Conservation (phyloP, 2,113 vertebrate species). For the Cranoglanis bouderius region DNA sequence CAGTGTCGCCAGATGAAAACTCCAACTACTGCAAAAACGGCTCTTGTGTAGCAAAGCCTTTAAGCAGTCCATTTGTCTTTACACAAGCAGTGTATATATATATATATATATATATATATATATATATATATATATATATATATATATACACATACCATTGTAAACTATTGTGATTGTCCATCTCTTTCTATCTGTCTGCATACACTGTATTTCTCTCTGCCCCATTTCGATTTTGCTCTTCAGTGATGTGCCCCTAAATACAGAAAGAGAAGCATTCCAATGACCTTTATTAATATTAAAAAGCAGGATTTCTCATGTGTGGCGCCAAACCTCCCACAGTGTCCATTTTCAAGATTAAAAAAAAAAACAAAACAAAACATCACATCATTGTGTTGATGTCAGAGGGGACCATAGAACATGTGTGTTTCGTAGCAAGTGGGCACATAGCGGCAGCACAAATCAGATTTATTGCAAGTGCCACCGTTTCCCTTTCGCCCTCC, state of each 20-base stretch:
- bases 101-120: not conserved
- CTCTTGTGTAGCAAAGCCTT: not conserved
- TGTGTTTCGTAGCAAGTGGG: constrained; percentile 41
- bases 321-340: constrained; percentile 19
- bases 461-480: constrained; percentile 51
- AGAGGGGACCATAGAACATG: constrained; percentile 32
- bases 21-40: constrained; percentile 3
- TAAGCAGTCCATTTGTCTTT: not conserved
- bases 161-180: not conserved
- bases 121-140: not conserved
- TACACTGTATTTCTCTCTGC: constrained; percentile 62
- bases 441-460: constrained; percentile 48
- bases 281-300: constrained; percentile 50
- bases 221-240: constrained; percentile 55
- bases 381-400: constrained; percentile 48
- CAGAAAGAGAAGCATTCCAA: constrained; percentile 34
- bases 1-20: not conserved
- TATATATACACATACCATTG: not conserved
- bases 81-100: not conserved
- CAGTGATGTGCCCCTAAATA: constrained; percentile 51
- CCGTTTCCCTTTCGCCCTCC: constrained; percentile 29
- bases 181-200: constrained; percentile 10
- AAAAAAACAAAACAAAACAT: constrained; percentile 11
- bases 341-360: constrained; percentile 38
- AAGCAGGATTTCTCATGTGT: constrained; percentile 44